These are phyloP conservation scores for Sparus aurata DNA, from an alignment of 2,797 vertebrate species.

Conservation along the genomic window DNA sequence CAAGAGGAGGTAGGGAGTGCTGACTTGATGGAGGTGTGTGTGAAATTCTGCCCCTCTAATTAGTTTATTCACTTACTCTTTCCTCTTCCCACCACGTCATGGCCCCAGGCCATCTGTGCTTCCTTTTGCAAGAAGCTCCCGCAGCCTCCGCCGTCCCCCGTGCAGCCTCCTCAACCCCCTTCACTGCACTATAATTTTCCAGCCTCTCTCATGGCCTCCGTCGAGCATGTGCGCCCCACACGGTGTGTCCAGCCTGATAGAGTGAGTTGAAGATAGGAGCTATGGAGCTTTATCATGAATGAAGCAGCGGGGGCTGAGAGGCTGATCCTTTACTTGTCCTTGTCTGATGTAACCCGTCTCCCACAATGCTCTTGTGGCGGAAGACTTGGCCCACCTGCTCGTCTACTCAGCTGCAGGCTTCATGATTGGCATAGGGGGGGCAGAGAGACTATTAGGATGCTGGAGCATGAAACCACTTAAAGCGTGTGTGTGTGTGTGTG, in stretches of 20 bases:
- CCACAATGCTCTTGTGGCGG: conserved; percentile 39
- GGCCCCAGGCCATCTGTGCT: conserved; percentile 69
- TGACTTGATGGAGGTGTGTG: conserved; percentile 60
- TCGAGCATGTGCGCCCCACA: conserved; percentile 19
- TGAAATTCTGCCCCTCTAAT: conserved; percentile 74
- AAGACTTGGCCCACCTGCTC: conserved; percentile 42
- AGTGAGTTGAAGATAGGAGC: conserved; percentile 42
- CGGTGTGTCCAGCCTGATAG: conserved; percentile 37
- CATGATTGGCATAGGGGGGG: conserved; percentile 47
- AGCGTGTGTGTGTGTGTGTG: conserved; percentile 39
- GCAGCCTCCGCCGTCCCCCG: conserved; percentile 29
- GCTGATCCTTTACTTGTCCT: conserved; percentile 57
- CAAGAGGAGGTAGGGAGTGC: conserved; percentile 24
- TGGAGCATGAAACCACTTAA: conserved; percentile 72
- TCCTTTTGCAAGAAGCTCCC: conserved; percentile 62
- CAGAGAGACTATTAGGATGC: conserved; percentile 76
- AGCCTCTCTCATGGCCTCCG: conserved; percentile 37
- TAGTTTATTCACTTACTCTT: conserved; percentile 73
- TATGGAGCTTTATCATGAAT: conserved; percentile 40
- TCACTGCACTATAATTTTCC: conserved; percentile 45
- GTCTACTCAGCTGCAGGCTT: conserved; percentile 35
- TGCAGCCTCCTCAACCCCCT: conserved; percentile 47
- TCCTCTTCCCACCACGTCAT: conserved; percentile 54
- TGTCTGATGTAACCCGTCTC: conserved; percentile 45
- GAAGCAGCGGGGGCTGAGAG: conserved; percentile 39